Evolutionary conservation across 1,140 invertebrate species (phyloP), one percentile per base, ranked within the genome.

Genomic region (Bombus waltoni): DNA sequence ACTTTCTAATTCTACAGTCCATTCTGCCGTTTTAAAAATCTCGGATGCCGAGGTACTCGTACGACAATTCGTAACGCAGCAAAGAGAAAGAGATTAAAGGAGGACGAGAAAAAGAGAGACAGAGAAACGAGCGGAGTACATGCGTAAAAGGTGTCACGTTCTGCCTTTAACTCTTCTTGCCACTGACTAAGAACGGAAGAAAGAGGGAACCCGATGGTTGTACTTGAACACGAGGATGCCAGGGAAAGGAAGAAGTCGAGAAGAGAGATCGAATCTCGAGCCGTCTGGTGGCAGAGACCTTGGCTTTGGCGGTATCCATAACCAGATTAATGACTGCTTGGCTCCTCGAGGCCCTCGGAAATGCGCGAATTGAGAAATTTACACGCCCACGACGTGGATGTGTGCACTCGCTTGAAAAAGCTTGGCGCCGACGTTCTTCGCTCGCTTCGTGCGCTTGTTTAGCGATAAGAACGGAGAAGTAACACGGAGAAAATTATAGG

Each of bases 281-380:
- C 74, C 53, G 83, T 79, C 76, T 80, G 65, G 44, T 86, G 84
- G 80, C 84, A 62, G 75, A 79, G 87, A 92, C 91, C 91, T 92
- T 91, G 91, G 89, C 89, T 92, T 88, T 92, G 89, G 85, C 88
- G 89, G 91, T 86, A 68, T 81, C 83, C 85, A 87, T 87, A 91
- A 87, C 84, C 82, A 87, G 86, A 92, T 92, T 92, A 92, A 92
- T 88, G 85, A 87, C 84, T 73, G 66, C 57, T 18, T 35, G 70
- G 40, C 68, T 22, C 28, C 71, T 66, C 40, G 53, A 75, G 80
- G 66, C 65, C 65, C 75, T 75, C 32, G 71, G 28, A 66, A 70
- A 83, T 74, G 59, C 74, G 70, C 42, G 77, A 85, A 85, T 80
- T 73, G 82, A 71, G 82, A 78, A 83, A 80, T 72, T 44, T 75